A percentile compares a stretch with the other conserved stretches of the same genome.
phyloP scores from a whole-genome alignment of 2,888 invertebrate genomes.

The Subacronicta megacephala region DNA sequence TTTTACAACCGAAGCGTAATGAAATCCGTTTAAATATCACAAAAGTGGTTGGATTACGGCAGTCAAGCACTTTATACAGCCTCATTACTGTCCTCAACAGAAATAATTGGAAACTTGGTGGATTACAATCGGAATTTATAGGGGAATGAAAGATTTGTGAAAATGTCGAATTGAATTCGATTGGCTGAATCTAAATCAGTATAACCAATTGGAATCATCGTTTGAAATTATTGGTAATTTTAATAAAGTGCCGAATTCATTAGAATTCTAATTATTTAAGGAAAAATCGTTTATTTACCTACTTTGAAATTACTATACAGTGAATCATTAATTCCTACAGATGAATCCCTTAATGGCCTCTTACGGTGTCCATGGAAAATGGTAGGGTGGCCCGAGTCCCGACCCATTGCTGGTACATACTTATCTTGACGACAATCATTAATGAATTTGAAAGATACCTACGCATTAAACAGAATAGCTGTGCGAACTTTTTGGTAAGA shows the following conservation, averaged over 20 bases:
- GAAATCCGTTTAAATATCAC: slow-evolving; percentile 88
- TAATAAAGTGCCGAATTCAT: slow-evolving; percentile 31
- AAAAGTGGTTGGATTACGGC: slow-evolving; percentile 87
- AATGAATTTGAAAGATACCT: slow-evolving; percentile 7
- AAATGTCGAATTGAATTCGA: slow-evolving; percentile 49
- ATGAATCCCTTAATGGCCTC: slow-evolving; percentile 38
- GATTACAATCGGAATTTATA: slow-evolving; percentile 81
- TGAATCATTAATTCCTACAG: slow-evolving; percentile 39
- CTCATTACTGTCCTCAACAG: slow-evolving; percentile 87
- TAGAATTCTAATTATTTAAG: slow-evolving; percentile 26
- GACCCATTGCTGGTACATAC: slow-evolving; percentile 9
- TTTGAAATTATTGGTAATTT: slow-evolving; percentile 42
- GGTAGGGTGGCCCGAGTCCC: slow-evolving; percentile 26
- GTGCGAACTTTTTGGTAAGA: background rate
- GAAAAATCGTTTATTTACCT: slow-evolving; percentile 20
- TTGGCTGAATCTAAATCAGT: slow-evolving; percentile 23
- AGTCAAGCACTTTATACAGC: slow-evolving; percentile 84
- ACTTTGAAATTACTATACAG: slow-evolving; percentile 34
- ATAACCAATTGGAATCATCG: slow-evolving; percentile 39
- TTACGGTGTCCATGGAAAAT: slow-evolving; percentile 28
- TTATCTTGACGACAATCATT: slow-evolving; percentile 9
- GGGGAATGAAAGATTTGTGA: slow-evolving; percentile 70
- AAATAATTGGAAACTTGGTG: slow-evolving; percentile 87
- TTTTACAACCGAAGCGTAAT: slow-evolving; percentile 88
- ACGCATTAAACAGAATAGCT: background rate